Percentiles rank a stretch among this genome's conserved stretches.
Evolutionary conservation across 2,888 invertebrate genomes (phyloP).

Genomic region (Phragmatobia fuliginosa): DNA sequence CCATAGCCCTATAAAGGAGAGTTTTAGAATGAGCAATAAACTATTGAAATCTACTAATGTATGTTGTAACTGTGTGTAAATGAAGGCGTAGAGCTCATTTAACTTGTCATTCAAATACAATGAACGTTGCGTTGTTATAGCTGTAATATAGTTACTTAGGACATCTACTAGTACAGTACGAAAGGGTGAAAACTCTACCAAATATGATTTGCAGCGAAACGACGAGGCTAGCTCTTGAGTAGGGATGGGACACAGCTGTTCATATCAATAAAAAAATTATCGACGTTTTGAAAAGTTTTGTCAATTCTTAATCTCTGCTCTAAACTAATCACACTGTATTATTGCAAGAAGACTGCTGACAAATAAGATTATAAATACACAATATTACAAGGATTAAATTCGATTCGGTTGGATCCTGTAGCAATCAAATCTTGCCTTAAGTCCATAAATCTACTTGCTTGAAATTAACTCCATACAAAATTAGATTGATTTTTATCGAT

Average conservation of each 20-base stretch:
- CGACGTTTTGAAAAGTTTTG: not conserved
- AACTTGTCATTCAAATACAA: conserved; percentile 4
- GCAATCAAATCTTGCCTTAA: too few species aligned
- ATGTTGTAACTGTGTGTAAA: not conserved
- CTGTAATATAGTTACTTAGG: conserved; percentile 10
- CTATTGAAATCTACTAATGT: not conserved
- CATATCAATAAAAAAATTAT: conserved; percentile 28
- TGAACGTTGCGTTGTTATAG: not conserved
- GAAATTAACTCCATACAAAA: too few species aligned
- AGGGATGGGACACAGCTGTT: conserved; percentile 50
- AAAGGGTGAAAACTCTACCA: conserved; percentile 53
- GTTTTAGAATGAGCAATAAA: too few species aligned
- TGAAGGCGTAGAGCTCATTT: not conserved
- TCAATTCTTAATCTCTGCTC: too few species aligned
- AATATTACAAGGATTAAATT: too few species aligned
- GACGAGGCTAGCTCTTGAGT: conserved; percentile 24
- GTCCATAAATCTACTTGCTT: too few species aligned
- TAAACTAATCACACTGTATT: too few species aligned
- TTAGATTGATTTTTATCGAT: too few species aligned
- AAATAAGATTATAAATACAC: too few species aligned
- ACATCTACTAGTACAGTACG: conserved; percentile 2
- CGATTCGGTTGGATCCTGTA: too few species aligned
- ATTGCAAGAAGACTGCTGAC: too few species aligned
- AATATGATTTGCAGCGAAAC: conserved; percentile 62
- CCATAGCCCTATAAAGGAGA: too few species aligned